A percentile compares a stretch with the other conserved stretches of the same genome.
phyloP scores from a whole-genome alignment of 2,113 vertebrate species.

The Dascyllus trimaculatus region DNA sequence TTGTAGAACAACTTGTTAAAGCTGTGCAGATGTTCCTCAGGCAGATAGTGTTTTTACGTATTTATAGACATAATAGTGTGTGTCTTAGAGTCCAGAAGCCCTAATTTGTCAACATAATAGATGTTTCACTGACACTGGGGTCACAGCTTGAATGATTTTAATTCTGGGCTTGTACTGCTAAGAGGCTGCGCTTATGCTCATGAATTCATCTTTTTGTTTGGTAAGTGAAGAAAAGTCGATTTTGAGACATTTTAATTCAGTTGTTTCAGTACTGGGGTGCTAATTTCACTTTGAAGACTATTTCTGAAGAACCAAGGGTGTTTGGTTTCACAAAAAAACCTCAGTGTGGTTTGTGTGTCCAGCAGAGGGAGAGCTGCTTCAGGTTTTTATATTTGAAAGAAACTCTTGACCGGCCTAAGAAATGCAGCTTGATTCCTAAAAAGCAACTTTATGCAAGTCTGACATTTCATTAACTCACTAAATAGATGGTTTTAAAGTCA shows the following conservation, averaged over 20 bases:
- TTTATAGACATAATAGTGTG: too few relatives aligned
- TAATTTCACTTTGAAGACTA: not conserved
- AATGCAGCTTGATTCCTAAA: not conserved
- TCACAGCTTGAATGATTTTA: not conserved
- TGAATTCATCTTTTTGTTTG: not conserved
- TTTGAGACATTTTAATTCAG: not conserved
- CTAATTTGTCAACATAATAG: not conserved
- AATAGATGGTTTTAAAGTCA: not conserved
- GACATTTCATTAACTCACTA: not conserved
- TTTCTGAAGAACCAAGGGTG: not conserved
- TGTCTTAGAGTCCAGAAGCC: not conserved
- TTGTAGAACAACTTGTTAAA: too few relatives aligned
- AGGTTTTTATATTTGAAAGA: not conserved
- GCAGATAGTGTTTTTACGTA: too few relatives aligned
- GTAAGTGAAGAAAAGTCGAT: not conserved
- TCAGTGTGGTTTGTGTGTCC: not conserved
- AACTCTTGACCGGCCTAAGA: not conserved
- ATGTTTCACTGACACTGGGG: not conserved
- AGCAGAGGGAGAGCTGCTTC: slow-evolving; percentile 55
- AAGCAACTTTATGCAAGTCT: not conserved
- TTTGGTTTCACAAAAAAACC: not conserved
- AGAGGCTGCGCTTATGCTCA: not conserved
- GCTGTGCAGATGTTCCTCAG: too few relatives aligned
- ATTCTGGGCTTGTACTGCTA: not conserved
- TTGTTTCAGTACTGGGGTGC: not conserved